phyloP scores from a whole-genome alignment of 1,140 invertebrate genomes.

The Copidosoma floridanum region DNA sequence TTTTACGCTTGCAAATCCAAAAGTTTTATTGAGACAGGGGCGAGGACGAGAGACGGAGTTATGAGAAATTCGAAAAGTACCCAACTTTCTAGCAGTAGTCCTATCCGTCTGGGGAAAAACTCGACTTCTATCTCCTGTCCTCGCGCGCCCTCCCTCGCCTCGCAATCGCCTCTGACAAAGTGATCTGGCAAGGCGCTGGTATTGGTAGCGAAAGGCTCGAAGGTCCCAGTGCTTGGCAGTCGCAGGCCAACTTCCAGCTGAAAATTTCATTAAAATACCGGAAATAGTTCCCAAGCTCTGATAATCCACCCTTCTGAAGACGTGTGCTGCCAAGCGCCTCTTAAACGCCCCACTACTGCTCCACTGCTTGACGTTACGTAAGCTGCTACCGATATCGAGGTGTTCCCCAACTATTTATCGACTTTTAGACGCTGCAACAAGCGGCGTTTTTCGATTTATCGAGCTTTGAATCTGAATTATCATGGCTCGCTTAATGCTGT shows the following conservation, averaged over 20 bases:
- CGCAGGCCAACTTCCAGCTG: slow-evolving; percentile 4
- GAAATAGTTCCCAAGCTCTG: slow-evolving; percentile 20
- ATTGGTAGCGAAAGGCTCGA: not conserved
- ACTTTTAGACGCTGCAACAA: too few species aligned
- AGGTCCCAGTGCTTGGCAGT: slow-evolving; percentile 1
- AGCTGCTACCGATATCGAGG: too few species aligned
- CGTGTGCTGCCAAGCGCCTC: slow-evolving; percentile 10
- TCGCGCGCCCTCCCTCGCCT: not conserved
- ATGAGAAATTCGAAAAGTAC: slow-evolving; percentile 24
- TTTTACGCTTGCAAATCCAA: not conserved
- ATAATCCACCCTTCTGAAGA: slow-evolving; percentile 17
- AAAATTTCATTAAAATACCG: slow-evolving; percentile 29
- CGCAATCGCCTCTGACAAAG: not conserved
- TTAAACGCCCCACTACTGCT: slow-evolving; percentile 11
- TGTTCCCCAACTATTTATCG: too few species aligned
- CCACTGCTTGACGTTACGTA: too few species aligned
- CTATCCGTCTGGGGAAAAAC: too few species aligned
- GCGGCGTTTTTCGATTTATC: too few species aligned
- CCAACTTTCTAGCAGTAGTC: not conserved
- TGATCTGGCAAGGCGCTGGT: not conserved
- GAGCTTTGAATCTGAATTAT: too few species aligned
- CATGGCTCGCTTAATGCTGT: too few species aligned
- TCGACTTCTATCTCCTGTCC: too few species aligned
- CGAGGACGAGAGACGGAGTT: slow-evolving; percentile 10
- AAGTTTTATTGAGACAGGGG: slow-evolving; percentile 16